Conservation (phyloP, 2,797 vertebrate genomes). For the Sitta carolinensis region DNA sequence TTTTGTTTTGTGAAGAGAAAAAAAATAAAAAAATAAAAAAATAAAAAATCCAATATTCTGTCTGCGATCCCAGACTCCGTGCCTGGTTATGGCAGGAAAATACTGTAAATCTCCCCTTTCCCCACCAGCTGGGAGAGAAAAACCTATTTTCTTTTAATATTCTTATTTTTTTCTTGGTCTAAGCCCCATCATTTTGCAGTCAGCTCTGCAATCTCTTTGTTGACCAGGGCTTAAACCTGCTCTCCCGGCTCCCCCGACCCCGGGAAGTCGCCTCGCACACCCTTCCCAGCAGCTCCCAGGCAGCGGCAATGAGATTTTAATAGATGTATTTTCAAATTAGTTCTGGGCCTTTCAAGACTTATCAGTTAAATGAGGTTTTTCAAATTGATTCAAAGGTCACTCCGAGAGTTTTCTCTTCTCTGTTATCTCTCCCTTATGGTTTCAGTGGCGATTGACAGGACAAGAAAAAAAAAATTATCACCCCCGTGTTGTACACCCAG, state of each 20-base stretch:
- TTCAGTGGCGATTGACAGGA: slow-evolving; percentile 23
- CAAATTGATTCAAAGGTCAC: slow-evolving; percentile 80
- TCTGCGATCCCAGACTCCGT: slow-evolving; percentile 20
- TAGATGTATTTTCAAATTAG: slow-evolving; percentile 74
- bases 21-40: not conserved
- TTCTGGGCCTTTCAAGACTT: slow-evolving; percentile 77
- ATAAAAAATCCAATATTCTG: slow-evolving; percentile 61
- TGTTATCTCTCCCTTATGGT: slow-evolving; percentile 59
- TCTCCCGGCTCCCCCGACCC: not conserved
- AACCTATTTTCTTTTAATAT: not conserved
- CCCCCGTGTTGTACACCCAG: not conserved
- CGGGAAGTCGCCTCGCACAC: not conserved
- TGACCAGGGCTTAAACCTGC: slow-evolving; percentile 24
- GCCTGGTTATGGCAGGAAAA: slow-evolving; percentile 30
- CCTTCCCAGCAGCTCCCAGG: slow-evolving; percentile 33
- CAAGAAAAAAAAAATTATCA: not conserved
- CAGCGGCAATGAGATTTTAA: slow-evolving; percentile 75
- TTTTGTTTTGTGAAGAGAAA: slow-evolving; percentile 25
- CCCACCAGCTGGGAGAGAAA: not conserved
- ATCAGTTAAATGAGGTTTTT: slow-evolving; percentile 77
- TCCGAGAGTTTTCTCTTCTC: slow-evolving; percentile 44
- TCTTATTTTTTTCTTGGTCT: not conserved
- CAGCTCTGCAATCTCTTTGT: slow-evolving; percentile 37
- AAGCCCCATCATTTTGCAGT: not conserved
- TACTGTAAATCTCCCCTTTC: slow-evolving; percentile 30